Percentiles rank a stretch among this genome's conserved stretches.
These are phyloP conservation scores for Holocentrus rufus DNA, from an alignment of 2,797 vertebrate genomes.

Conservation along the genomic window DNA sequence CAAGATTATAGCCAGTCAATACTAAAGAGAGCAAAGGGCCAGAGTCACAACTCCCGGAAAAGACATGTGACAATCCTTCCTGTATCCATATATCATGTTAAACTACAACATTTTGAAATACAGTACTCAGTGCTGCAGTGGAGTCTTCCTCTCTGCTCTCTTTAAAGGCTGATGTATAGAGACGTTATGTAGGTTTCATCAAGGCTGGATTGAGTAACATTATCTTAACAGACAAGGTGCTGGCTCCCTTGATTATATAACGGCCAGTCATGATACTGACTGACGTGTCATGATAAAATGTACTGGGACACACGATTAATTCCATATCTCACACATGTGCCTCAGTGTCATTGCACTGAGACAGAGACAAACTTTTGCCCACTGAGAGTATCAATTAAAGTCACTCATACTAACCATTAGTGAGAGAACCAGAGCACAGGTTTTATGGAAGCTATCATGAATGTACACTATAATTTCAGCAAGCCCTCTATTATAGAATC, in stretches of 20 bases:
- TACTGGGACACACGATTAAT: background rate
- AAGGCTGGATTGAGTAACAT: slow-evolving; percentile 58
- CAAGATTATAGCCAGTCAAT: slow-evolving; percentile 24
- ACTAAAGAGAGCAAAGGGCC: background rate
- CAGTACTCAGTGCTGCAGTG: background rate
- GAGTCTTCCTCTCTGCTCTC: background rate
- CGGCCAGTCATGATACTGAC: slow-evolving; percentile 52
- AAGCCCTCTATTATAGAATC: slow-evolving; percentile 66
- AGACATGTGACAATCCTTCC: slow-evolving; percentile 13
- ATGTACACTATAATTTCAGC: slow-evolving; percentile 64
- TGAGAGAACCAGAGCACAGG: slow-evolving; percentile 58
- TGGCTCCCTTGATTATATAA: slow-evolving; percentile 70
- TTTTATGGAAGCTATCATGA: slow-evolving; percentile 55
- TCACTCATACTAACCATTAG: slow-evolving; percentile 52
- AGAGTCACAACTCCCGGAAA: background rate
- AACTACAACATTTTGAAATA: slow-evolving; percentile 18
- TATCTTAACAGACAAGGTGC: slow-evolving; percentile 70
- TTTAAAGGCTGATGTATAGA: slow-evolving; percentile 13
- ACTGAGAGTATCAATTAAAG: slow-evolving; percentile 51
- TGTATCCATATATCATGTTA: background rate
- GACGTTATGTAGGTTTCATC: slow-evolving; percentile 46
- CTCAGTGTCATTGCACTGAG: background rate
- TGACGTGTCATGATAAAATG: slow-evolving; percentile 55
- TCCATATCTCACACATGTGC: background rate
- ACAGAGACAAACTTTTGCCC: slow-evolving; percentile 50